Conservation (phyloP, 2,888 invertebrate genomes). For the Polylopha cassiicola region DNA sequence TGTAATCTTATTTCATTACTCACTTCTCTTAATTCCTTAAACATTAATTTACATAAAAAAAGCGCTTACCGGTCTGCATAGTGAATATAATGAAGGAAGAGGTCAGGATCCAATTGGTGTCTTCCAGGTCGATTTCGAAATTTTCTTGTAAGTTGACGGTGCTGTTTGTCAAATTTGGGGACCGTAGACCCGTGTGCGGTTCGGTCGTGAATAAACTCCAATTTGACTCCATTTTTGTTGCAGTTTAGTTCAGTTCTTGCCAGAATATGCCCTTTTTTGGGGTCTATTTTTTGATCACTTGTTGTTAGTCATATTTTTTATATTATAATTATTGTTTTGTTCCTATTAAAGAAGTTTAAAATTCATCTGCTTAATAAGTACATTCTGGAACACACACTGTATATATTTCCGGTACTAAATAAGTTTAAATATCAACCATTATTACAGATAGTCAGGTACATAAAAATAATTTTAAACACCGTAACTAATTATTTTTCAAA, state of each 20-base stretch:
- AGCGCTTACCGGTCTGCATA: constrained; percentile 89
- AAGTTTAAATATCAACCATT: background rate
- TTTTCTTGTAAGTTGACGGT: constrained; percentile 76
- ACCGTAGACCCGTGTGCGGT: constrained; percentile 44
- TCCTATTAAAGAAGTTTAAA: background rate
- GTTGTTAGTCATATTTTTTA: no score
- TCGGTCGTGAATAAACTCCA: constrained; percentile 34
- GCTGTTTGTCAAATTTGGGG: constrained; percentile 59
- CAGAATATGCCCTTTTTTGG: no score
- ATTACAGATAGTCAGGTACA: no score
- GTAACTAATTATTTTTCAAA: no score
- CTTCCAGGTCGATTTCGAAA: constrained; percentile 85
- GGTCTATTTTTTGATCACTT: no score
- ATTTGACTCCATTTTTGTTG: constrained; percentile 57
- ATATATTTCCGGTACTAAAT: background rate
- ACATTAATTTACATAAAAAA: background rate
- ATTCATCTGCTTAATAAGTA: background rate
- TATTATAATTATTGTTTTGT: background rate
- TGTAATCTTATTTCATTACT: no score
- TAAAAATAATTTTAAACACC: no score
- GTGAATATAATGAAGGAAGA: constrained; percentile 94
- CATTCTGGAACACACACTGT: background rate
- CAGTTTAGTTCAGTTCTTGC: no score
- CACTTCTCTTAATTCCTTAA: background rate
- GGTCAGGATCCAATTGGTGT: constrained; percentile 92